Percentiles rank a stretch among this genome's conserved stretches.
Conservation (phyloP, 2,113 vertebrate species). For the Proterorhinus semilunaris region DNA sequence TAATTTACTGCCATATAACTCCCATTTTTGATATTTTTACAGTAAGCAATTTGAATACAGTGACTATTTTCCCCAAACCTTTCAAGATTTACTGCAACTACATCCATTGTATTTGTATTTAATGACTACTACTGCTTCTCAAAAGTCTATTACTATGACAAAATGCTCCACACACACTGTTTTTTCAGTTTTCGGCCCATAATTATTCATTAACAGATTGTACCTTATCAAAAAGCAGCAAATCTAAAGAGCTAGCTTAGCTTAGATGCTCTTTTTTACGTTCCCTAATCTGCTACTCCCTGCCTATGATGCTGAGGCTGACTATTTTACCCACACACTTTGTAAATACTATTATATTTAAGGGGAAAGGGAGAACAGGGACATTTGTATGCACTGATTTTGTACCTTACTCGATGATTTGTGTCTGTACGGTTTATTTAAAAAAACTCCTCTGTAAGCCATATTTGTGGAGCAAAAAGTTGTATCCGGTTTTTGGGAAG, state of each 20-base stretch:
- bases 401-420: neutral
- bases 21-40: too few species aligned
- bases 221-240: too few species aligned
- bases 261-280: neutral
- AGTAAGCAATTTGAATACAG: too few species aligned
- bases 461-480: conserved; percentile 8
- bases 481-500: neutral
- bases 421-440: neutral
- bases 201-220: too few species aligned
- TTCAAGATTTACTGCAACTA: too few species aligned
- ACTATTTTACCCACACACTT: neutral
- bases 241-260: neutral
- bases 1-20: too few species aligned
- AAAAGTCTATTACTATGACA: too few species aligned
- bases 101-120: too few species aligned
- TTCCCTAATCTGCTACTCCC: neutral
- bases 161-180: too few species aligned
- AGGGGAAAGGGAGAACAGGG: neutral
- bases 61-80: too few species aligned
- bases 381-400: neutral
- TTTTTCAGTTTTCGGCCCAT: too few species aligned
- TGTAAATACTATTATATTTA: neutral
- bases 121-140: too few species aligned
- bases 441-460: neutral
- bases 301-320: neutral